These are phyloP conservation scores for Drosophila orosa DNA, from an alignment of 1,140 invertebrate genomes.

Conservation along the genomic window DNA sequence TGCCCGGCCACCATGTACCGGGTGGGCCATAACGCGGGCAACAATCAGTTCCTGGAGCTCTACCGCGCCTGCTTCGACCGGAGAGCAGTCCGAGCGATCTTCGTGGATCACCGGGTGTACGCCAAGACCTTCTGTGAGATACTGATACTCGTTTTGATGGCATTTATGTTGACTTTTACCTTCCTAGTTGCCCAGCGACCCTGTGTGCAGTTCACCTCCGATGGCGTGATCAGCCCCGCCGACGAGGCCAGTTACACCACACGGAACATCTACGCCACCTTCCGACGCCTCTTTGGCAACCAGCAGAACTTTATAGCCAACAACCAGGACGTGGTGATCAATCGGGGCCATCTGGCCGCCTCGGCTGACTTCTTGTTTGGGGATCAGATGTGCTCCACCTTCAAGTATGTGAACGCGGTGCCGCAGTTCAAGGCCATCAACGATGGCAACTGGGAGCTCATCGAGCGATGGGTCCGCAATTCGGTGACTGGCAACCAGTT, in stretches of 20 bases:
- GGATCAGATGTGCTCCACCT: conserved; percentile 62
- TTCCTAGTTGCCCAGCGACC: conserved; percentile 20
- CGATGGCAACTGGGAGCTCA: conserved; percentile 84
- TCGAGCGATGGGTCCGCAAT: conserved; percentile 64
- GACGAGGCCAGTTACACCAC: conserved; percentile 35
- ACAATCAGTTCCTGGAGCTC: conserved; percentile 32
- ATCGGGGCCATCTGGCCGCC: conserved; percentile 53
- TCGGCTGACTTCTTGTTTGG: conserved; percentile 57
- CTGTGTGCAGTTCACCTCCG: conserved; percentile 30
- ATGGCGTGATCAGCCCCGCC: conserved; percentile 26
- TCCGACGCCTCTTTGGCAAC: conserved; percentile 30
- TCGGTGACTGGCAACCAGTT: conserved; percentile 16
- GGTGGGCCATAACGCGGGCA: conserved; percentile 32
- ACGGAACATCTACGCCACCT: conserved; percentile 23
- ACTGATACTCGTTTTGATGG: not conserved
- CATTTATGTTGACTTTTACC: not conserved
- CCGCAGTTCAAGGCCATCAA: conserved; percentile 85
- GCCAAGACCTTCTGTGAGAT: conserved; percentile 43
- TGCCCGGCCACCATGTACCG: conserved; percentile 37
- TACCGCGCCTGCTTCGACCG: conserved; percentile 46
- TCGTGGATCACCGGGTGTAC: conserved; percentile 33
- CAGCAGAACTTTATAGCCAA: conserved; percentile 34
- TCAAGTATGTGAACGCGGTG: conserved; percentile 84
- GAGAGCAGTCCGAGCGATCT: conserved; percentile 3
- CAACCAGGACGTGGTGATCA: conserved; percentile 29